Base-by-base conservation (phyloP, 2,797 vertebrate species). In the Oreochromis grahami region DNA sequence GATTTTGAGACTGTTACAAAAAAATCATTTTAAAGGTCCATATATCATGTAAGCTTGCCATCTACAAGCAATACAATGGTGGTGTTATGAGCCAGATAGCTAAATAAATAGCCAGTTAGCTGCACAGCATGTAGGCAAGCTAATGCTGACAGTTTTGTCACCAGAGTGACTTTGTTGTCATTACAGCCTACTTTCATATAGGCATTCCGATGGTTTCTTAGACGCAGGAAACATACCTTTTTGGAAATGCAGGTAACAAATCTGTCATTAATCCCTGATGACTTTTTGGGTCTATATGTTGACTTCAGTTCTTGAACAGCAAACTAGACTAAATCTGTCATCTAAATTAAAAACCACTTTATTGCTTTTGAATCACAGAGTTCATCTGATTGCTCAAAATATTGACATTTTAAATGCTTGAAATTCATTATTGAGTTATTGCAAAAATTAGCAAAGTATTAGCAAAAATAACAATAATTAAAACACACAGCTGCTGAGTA, bases 401-500 rank as follows among this genome's bases (percentile, higher is more conserved):
- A 0, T 14, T 65, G 12, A 21, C 11, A 65, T 21, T 34, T 21
- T 38, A 2, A 21, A 41, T 38, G 34, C 21, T 21, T 41, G 11
- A 65, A 65, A 65, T 5, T 65, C 12, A n/a, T 65, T 21, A 41
- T 14, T 41, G 10, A 3, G 11, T 38, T 65, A 38, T 65, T 38
- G 19, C 8, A 38, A 4, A 60, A 60, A 19, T 60, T 60, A 34
- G 17, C 9, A 34, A 65, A 38, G n/a, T 38, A 63, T 36, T 63
- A 38, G 34, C 60, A 63, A 63, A 63, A 21, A 13, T 38, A 0
- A 38, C 0, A 3, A 36, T 63, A 15, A 15, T 56, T 17, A n/a
- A 65, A 65, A 65, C n/a, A 65, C 36, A 65, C 60, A 41, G 63
- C 36, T 43, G 65, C 21, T 7, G 14, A 70, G 14, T 70, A 70